These are phyloP conservation scores for Pseudopipra pipra DNA, from an alignment of 2,113 vertebrate species.

Conservation along the genomic window DNA sequence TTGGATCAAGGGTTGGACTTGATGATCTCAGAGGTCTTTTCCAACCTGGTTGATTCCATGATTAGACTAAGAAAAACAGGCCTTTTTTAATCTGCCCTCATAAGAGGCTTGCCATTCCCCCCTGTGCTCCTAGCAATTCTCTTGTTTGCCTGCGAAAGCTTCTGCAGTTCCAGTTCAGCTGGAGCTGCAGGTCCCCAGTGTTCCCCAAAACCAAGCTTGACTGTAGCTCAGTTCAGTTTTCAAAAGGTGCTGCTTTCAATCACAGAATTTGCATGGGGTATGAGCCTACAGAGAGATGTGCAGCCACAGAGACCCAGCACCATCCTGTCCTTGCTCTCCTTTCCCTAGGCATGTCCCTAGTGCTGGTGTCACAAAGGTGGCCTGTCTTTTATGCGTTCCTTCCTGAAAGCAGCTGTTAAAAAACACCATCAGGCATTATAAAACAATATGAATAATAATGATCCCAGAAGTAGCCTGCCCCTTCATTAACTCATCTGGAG, in stretches of 20 bases:
- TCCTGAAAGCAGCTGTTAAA: not conserved
- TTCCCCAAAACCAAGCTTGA: not conserved
- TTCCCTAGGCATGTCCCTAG: not conserved
- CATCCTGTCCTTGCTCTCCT: not conserved
- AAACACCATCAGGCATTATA: not conserved
- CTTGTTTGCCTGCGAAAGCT: not conserved
- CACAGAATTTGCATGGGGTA: not conserved
- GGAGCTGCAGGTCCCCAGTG: not conserved
- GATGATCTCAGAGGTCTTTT: no score
- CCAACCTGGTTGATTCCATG: no score
- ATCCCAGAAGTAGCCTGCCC: not conserved
- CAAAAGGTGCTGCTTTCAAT: not conserved
- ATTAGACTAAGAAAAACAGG: not conserved
- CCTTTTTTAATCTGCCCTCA: not conserved
- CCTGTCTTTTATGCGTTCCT: not conserved
- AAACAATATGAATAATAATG: conserved; percentile 32
- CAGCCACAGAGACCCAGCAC: not conserved
- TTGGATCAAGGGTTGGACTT: no score
- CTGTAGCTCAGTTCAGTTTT: not conserved
- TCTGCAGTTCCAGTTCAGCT: not conserved
- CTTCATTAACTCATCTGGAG: not conserved
- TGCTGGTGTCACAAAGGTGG: not conserved
- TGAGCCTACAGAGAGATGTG: not conserved
- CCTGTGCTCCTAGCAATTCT: not conserved
- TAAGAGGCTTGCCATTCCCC: not conserved